These are phyloP conservation scores for Nephila pilipes DNA, from an alignment of 1,140 invertebrate species.

Conservation along the genomic window DNA sequence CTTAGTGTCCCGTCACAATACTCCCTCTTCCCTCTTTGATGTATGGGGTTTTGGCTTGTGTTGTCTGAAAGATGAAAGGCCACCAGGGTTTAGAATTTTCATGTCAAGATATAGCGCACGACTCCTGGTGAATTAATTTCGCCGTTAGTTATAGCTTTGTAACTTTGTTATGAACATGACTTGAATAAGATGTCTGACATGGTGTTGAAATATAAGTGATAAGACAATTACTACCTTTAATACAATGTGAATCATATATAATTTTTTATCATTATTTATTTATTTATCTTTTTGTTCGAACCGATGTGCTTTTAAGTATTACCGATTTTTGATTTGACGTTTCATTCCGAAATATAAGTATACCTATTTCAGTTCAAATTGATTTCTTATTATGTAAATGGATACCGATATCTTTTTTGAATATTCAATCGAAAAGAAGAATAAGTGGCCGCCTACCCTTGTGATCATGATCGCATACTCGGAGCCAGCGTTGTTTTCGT, in stretches of 20 bases:
- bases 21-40: not conserved
- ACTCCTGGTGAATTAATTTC: conserved; percentile 2
- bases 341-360: too few species aligned
- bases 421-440: too few species aligned
- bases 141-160: not conserved
- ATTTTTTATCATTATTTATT: too few species aligned
- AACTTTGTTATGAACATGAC: not conserved
- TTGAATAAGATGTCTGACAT: not conserved
- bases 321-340: too few species aligned
- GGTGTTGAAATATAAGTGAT: not conserved
- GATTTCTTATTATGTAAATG: too few species aligned
- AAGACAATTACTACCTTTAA: not conserved
- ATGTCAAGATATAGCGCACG: not conserved
- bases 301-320: too few species aligned
- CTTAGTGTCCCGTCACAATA: not conserved
- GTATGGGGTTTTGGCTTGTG: conserved; percentile 13
- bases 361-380: too few species aligned
- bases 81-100: not conserved
- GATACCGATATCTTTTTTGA: too few species aligned
- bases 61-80: conserved; percentile 13
- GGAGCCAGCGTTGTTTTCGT: too few species aligned
- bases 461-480: too few species aligned
- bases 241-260: not conserved
- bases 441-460: too few species aligned
- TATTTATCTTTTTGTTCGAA: too few species aligned